Evolutionary conservation across 2,888 invertebrate species (phyloP), one percentile per base, ranked within the genome.

Genomic region (Chrysodeixis includens): DNA sequence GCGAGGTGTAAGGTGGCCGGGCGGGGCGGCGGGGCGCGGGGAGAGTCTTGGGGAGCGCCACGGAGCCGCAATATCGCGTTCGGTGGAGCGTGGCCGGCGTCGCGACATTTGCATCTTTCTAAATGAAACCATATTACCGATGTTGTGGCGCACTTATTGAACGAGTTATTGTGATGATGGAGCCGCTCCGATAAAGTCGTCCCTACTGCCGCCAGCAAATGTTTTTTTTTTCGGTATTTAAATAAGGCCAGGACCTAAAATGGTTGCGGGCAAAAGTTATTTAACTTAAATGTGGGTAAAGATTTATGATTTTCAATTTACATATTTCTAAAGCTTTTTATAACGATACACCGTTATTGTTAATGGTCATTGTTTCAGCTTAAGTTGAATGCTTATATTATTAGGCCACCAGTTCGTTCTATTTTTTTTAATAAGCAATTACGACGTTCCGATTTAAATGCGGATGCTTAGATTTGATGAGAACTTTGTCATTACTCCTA

Each of bases 81-180:
- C 89, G 86, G 79, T 81, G 87, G 83, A 88, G 88, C 89, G 85
- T 83, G 84, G 83, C 82, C 86, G 84, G 78, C 86, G 82, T 80
- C 66, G 81, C 86, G 87, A 91, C 89, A 92, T 93, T 93, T 92
- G 91, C 93, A 92, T 91, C 90, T 83, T 76, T 71, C 78, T 80
- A 82, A 83, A 83, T 81, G 78, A 83, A 85, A 80, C 76, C 78
- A 71, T 83, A 81, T 89, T 91, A 90, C 88, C 88, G 86, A 88
- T 88, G 84, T 88, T 87, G 86, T 83, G 78, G 83, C 83, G 84
- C 83, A 84, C 84, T 89, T 88, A 84, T 85, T 88, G 86, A 82
- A 83, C 78, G 76, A 88, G 82, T 87, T 88, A 86, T 87, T 85
- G 85, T 84, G 83, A 84, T 84, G 75, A 80, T 74, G 71, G 63